Conservation (phyloP, 2,113 vertebrate species). For the Colinus virginianus region DNA sequence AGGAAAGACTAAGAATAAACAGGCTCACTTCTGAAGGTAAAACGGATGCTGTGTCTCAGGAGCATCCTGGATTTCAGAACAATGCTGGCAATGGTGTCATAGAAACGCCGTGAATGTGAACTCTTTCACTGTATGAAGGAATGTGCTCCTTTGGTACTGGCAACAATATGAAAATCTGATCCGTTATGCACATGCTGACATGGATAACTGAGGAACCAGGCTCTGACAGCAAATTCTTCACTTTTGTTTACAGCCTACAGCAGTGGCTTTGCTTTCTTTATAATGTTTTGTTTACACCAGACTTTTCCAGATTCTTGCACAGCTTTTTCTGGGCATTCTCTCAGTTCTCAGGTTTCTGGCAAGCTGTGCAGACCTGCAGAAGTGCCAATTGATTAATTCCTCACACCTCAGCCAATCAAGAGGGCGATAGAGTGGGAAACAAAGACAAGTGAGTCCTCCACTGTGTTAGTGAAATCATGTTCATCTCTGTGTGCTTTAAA, state of each 20-base stretch:
- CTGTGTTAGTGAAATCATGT: not conserved
- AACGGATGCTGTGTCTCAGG: not conserved
- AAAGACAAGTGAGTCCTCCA: not conserved
- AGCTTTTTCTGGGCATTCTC: not conserved
- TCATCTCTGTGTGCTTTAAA: not conserved
- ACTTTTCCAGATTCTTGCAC: not conserved
- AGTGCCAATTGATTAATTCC: not conserved
- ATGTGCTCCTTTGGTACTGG: not conserved
- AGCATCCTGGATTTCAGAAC: not conserved
- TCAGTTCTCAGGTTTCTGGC: not conserved
- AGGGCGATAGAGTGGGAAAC: not conserved
- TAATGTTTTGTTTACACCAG: not conserved
- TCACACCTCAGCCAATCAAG: not conserved
- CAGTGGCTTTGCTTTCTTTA: not conserved
- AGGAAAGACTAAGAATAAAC: not conserved
- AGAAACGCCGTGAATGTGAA: not conserved
- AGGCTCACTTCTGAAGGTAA: not conserved
- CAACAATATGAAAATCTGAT: not conserved
- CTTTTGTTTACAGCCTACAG: not conserved
- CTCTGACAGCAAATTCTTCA: not conserved
- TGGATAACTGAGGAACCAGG: not conserved
- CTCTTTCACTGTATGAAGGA: not conserved
- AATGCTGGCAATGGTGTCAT: not conserved
- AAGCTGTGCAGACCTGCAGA: not conserved
- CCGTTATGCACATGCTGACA: not conserved